Base-by-base conservation (phyloP, 2,797 vertebrate genomes). In the Malurus leucopterus region DNA sequence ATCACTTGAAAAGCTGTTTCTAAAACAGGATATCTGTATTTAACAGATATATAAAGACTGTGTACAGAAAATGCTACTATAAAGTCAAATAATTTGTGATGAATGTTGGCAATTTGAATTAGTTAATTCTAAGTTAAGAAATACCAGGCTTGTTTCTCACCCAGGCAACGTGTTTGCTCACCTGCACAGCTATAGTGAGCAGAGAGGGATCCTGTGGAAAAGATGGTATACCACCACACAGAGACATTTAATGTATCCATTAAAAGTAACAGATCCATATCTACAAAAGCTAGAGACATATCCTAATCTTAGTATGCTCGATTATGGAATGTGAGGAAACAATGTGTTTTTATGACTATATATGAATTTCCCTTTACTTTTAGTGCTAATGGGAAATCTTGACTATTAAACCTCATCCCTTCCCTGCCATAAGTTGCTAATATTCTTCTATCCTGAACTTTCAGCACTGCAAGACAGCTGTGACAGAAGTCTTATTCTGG, bases 191-290 rank as follows among this genome's bases (percentile, higher is more conserved):
- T 54, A 14, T 19, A 41, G 3, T 34, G 46, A 75, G 8, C 22
- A 71, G 9, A 59, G 14, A 73, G 11, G 3, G 6, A 44, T 69
- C 8, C 18, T n/a, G 2, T 32, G 26, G 19, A 53, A 81, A 78
- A 73, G 11, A 30, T 36, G 10, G 1, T 21, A 8, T 63, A 51
- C 0, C 0, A n/a, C 20, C 22, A 54, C 18, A 41, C 2, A 65
- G 32, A 78, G 34, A 75, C 69, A 78, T 27, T 32, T 29, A 30
- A 58, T 41, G 2, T 20, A 24, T 50, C 17, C 8, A 67, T 36
- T 36, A 36, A 36, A 36, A 36, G 36, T 36, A 36, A 36, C 36
- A 36, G 11, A 36, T 36, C 36, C 36, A 36, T 36, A 11, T 36
- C 36, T 36, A 36, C 36, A 36, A 84, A 72, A 91, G 8, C 23